Evolutionary conservation across 1,140 invertebrate species (phyloP).

Genomic region (Anagrus nilaparvatae): DNA sequence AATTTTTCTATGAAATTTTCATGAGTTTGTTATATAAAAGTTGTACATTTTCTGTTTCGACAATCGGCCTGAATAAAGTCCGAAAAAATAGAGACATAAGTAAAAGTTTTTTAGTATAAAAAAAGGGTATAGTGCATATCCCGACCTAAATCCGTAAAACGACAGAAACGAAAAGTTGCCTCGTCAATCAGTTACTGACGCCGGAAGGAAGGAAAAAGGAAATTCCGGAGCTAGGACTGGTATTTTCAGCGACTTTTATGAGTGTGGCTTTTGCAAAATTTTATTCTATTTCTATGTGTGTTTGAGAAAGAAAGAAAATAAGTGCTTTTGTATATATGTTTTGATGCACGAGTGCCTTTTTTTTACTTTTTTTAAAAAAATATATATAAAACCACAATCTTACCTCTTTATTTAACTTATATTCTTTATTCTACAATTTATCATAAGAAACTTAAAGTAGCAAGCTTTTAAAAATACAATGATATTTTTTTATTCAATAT

Average conservation of each 20-base stretch:
- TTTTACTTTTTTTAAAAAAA: not conserved
- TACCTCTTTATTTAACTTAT: conserved; percentile 6
- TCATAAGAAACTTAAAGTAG: too few relatives aligned
- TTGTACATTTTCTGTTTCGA: conserved; percentile 15
- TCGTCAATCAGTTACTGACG: conserved; percentile 36
- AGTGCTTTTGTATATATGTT: too few relatives aligned
- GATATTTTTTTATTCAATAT: too few relatives aligned
- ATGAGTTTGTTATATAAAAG: conserved; percentile 26
- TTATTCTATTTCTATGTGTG: too few relatives aligned
- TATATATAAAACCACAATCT: not conserved
- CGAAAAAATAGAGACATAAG: conserved; percentile 14
- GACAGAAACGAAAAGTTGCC: conserved; percentile 31
- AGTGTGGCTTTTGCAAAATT: not conserved
- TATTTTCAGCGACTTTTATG: conserved; percentile 13
- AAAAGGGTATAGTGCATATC: too few relatives aligned
- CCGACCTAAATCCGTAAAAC: conserved; percentile 34
- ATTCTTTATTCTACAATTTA: not conserved
- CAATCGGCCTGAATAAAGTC: conserved; percentile 22
- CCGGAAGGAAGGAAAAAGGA: conserved; percentile 31
- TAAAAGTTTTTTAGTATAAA: too few relatives aligned
- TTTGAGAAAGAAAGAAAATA: too few relatives aligned
- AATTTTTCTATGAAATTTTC: conserved; percentile 38
- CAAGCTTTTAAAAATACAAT: too few relatives aligned
- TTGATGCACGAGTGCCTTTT: too few relatives aligned
- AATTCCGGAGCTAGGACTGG: conserved; percentile 31